Evolutionary conservation across 1,140 invertebrate genomes (phyloP).

Genomic region (Listronotus bonariensis): DNA sequence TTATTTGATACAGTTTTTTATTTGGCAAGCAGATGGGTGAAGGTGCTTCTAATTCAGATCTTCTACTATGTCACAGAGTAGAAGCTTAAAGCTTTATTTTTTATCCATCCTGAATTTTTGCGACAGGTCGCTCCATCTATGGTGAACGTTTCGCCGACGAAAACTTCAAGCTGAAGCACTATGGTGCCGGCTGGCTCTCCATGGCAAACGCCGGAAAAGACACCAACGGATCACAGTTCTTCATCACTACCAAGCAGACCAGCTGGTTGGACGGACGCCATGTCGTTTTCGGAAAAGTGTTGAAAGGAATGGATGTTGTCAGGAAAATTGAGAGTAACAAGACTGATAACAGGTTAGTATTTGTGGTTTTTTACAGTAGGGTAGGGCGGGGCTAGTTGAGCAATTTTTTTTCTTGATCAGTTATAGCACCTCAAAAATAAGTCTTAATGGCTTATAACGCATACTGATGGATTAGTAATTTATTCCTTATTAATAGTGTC

Average conservation of each 20-base stretch:
- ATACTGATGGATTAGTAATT: no score
- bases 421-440: no score
- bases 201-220: constrained; percentile 97
- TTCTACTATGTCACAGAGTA: no score
- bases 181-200: constrained; percentile 93
- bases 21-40: no score
- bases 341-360: constrained; percentile 64
- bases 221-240: constrained; percentile 98
- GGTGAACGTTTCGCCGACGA: constrained; percentile 93
- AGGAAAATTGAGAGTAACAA: constrained; percentile 79
- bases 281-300: constrained; percentile 95
- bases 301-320: constrained; percentile 89
- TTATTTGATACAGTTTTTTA: no score
- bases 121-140: constrained; percentile 85
- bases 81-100: no score
- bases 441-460: no score
- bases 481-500: no score
- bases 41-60: no score
- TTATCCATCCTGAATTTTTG: no score
- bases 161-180: constrained; percentile 97
- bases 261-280: constrained; percentile 95
- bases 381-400: not conserved
- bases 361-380: not conserved
- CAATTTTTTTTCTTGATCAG: no score
- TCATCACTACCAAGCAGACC: constrained; percentile 92